Percentiles rank a stretch among this genome's conserved stretches.
Evolutionary conservation across 2,113 vertebrate genomes (phyloP).

Genomic region (Cottus gobio): DNA sequence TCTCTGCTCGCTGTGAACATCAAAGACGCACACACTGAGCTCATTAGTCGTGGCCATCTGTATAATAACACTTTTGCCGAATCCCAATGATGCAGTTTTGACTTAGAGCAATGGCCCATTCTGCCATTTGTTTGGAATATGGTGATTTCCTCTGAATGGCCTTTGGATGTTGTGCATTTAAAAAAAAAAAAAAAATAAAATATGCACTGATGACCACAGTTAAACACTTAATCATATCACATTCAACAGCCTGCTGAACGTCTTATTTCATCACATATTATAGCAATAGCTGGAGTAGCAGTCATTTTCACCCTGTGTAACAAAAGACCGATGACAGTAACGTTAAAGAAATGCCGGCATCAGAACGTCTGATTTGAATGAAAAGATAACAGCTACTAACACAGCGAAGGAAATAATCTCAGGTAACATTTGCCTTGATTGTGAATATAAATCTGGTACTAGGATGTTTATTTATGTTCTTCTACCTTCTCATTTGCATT

Average conservation of each 20-base stretch:
- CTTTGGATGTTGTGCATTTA: constrained; percentile 40
- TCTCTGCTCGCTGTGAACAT: constrained; percentile 70
- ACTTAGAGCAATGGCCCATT: constrained; percentile 74
- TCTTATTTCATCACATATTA: constrained; percentile 33
- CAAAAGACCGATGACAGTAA: constrained; percentile 10
- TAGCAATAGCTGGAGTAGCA: constrained; percentile 12
- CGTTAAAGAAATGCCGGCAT: constrained; percentile 19
- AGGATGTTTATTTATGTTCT: constrained; percentile 79
- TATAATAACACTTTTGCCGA: constrained; percentile 76
- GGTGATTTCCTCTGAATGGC: constrained; percentile 47
- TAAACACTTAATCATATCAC: constrained; percentile 50
- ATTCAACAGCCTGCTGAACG: constrained; percentile 36
- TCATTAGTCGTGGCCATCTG: constrained; percentile 85
- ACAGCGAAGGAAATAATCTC: constrained; percentile 60
- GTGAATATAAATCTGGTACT: constrained; percentile 71
- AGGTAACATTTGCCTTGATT: constrained; percentile 74
- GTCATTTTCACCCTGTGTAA: constrained; percentile 17
- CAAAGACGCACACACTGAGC: constrained; percentile 78
- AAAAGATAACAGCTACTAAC: constrained; percentile 64
- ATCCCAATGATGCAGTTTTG: constrained; percentile 76
- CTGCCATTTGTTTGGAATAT: constrained; percentile 65
- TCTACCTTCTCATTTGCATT: constrained; percentile 81
- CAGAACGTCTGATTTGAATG: constrained; percentile 49
- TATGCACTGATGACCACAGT: constrained; percentile 42
- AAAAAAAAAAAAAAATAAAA: constrained; percentile 3